A percentile compares a stretch with the other conserved stretches of the same genome.
Evolutionary conservation across 2,888 invertebrate genomes (phyloP).

Genomic region (Shargacucullia verbasci): DNA sequence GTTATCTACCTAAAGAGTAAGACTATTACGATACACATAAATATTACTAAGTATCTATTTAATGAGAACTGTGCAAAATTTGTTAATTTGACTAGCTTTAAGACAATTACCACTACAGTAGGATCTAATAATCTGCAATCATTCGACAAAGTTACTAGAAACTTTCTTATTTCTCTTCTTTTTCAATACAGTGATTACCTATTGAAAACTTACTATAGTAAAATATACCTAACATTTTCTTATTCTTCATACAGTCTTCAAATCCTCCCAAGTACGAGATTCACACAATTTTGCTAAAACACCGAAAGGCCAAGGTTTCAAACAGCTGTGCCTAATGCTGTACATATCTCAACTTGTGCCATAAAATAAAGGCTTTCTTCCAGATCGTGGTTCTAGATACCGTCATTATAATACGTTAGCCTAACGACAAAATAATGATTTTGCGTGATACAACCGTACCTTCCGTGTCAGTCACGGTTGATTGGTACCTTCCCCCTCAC

Average conservation of each 20-base stretch:
- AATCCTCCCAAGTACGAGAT: slow-evolving; percentile 12
- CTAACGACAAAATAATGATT: slow-evolving; percentile 88
- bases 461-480: slow-evolving; percentile 87
- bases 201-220: background rate
- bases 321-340: slow-evolving; percentile 37
- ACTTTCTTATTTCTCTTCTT: too few relatives aligned
- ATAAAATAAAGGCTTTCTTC: slow-evolving; percentile 66
- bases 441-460: slow-evolving; percentile 84
- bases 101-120: background rate
- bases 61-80: background rate
- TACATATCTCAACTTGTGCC: slow-evolving; percentile 44
- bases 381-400: slow-evolving; percentile 71
- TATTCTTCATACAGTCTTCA: background rate
- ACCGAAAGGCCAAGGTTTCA: slow-evolving; percentile 31
- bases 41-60: slow-evolving; percentile 1
- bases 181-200: too few relatives aligned
- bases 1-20: slow-evolving; percentile 37
- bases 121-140: too few relatives aligned
- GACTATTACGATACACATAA: slow-evolving; percentile 1
- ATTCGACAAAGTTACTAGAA: too few relatives aligned
- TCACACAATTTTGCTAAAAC: slow-evolving; percentile 10
- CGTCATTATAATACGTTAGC: slow-evolving; percentile 78
- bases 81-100: background rate
- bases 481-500: slow-evolving; percentile 79
- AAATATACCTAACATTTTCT: background rate